Conservation (phyloP, 2,797 vertebrate genomes). For the Columba guinea region DNA sequence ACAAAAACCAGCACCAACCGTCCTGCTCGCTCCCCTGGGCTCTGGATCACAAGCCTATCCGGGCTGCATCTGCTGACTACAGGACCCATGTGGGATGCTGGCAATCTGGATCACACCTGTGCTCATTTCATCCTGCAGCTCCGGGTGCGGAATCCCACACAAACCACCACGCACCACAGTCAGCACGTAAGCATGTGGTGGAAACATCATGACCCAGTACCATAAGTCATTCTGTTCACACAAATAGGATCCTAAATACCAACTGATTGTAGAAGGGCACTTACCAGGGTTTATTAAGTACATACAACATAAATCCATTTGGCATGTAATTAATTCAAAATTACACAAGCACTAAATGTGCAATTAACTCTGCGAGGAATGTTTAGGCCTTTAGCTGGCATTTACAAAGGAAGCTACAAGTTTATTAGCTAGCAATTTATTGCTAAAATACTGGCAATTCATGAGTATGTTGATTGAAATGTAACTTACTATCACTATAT, state of each 20-base stretch:
- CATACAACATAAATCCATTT: slow-evolving; percentile 85
- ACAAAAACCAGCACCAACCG: background rate
- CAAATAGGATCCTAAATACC: slow-evolving; percentile 77
- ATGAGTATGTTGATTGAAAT: slow-evolving; percentile 77
- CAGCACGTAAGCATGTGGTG: background rate
- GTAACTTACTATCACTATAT: slow-evolving; percentile 72
- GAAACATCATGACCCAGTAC: slow-evolving; percentile 19
- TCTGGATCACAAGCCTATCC: background rate
- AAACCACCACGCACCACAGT: background rate
- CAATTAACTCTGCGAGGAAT: slow-evolving; percentile 81
- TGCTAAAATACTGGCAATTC: slow-evolving; percentile 81
- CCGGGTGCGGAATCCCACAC: background rate
- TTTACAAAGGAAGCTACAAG: slow-evolving; percentile 81
- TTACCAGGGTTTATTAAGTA: slow-evolving; percentile 84
- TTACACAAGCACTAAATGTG: slow-evolving; percentile 82
- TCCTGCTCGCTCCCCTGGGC: background rate
- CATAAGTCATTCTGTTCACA: slow-evolving; percentile 70
- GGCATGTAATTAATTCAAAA: slow-evolving; percentile 87
- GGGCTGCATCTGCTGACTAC: background rate
- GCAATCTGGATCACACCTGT: background rate
- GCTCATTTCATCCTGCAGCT: background rate
- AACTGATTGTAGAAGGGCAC: slow-evolving; percentile 81
- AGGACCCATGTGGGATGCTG: background rate
- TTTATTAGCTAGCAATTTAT: slow-evolving; percentile 83
- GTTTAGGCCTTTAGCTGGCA: slow-evolving; percentile 82